Percentiles rank a stretch among this genome's conserved stretches.
Conservation (phyloP, 2,113 vertebrate species). For the Petrocephalus zakoni region DNA sequence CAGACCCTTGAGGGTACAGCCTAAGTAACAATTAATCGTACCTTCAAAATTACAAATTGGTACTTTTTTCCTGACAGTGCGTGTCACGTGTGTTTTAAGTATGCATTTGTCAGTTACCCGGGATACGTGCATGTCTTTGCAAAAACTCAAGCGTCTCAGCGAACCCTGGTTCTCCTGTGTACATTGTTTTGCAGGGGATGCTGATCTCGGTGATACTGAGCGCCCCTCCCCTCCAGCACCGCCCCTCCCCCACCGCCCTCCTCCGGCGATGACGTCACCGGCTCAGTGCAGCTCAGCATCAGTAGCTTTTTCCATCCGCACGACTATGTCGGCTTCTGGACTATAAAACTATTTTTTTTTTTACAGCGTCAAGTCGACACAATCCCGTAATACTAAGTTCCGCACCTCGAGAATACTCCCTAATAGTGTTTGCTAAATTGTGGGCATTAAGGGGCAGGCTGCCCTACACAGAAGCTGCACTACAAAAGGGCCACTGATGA, state of each 20-base stretch:
- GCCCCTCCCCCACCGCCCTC: slow-evolving; percentile 22
- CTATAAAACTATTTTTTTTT: slow-evolving; percentile 15
- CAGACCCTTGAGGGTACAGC: no score
- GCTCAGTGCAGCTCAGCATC: slow-evolving; percentile 49
- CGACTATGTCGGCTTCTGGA: slow-evolving; percentile 55
- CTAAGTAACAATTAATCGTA: no score
- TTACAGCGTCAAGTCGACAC: slow-evolving; percentile 27
- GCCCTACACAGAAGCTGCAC: slow-evolving; percentile 34
- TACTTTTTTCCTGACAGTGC: no score
- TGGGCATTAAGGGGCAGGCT: slow-evolving; percentile 26
- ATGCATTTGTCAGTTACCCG: background rate
- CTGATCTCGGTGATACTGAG: background rate
- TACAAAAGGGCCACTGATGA: slow-evolving; percentile 25
- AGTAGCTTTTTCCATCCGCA: slow-evolving; percentile 41
- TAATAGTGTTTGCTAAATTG: slow-evolving; percentile 27
- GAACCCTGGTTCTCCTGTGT: background rate
- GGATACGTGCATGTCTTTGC: background rate
- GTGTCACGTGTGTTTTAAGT: background rate
- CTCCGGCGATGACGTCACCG: slow-evolving; percentile 37
- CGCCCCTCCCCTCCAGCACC: background rate
- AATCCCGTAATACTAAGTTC: slow-evolving; percentile 42
- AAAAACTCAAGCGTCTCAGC: background rate
- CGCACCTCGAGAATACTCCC: slow-evolving; percentile 11
- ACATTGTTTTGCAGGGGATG: background rate
- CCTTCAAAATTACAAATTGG: no score